Conservation (phyloP, 2,888 invertebrate species). For the Andrena praecox region DNA sequence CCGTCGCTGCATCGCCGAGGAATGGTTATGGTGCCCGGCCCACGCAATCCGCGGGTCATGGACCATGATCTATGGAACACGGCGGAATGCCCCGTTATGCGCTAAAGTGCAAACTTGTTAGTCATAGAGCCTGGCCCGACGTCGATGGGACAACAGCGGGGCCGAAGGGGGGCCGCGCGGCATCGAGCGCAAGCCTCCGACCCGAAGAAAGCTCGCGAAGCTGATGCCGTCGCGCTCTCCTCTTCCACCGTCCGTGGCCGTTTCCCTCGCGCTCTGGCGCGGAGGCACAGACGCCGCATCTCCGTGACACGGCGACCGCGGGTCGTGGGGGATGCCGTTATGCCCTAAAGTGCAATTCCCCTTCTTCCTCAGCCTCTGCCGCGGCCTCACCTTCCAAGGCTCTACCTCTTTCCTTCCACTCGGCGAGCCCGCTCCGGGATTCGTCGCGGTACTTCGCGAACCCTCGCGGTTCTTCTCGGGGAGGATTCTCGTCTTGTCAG, state of each 20-base stretch:
- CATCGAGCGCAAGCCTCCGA: slow-evolving; percentile 36
- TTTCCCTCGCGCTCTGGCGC: slow-evolving; percentile 48
- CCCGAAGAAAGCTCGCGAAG: slow-evolving; percentile 33
- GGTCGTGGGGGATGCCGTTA: slow-evolving; percentile 79
- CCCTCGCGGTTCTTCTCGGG: too few relatives aligned
- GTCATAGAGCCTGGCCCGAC: slow-evolving; percentile 79
- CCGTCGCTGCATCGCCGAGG: slow-evolving; percentile 66
- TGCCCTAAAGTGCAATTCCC: slow-evolving; percentile 81
- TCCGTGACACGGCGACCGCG: slow-evolving; percentile 69
- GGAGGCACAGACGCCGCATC: slow-evolving; percentile 50
- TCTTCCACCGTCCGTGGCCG: slow-evolving; percentile 2
- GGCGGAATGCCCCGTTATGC: slow-evolving; percentile 82
- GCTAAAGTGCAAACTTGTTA: slow-evolving; percentile 85
- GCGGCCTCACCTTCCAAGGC: neutral
- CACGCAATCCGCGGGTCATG: slow-evolving; percentile 83
- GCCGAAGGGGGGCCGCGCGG: slow-evolving; percentile 37
- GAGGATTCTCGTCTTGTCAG: too few relatives aligned
- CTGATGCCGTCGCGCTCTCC: neutral
- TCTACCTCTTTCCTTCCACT: neutral
- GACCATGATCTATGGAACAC: slow-evolving; percentile 83
- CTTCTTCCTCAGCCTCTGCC: slow-evolving; percentile 33
- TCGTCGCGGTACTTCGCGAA: neutral
- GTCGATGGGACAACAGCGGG: slow-evolving; percentile 71
- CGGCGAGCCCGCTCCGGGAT: neutral
- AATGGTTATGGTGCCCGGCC: slow-evolving; percentile 78